Conservation (phyloP, 1,140 invertebrate genomes). For the Anoplophora glabripennis region DNA sequence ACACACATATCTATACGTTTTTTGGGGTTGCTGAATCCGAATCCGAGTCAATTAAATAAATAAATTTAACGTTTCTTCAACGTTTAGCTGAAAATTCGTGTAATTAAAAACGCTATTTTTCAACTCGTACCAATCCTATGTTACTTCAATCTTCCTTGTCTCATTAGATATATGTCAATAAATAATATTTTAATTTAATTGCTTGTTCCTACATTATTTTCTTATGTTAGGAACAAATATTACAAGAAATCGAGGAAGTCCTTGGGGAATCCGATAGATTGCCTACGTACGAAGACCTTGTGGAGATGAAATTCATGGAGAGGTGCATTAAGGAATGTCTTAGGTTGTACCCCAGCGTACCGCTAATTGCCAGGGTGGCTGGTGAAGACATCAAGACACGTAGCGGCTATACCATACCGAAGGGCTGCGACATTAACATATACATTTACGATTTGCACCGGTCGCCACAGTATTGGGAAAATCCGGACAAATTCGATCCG, state of each 20-base stretch:
- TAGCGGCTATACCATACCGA: slow-evolving; percentile 26
- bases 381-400: slow-evolving; percentile 53
- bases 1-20: too few relatives aligned
- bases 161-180: too few relatives aligned
- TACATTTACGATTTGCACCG: slow-evolving; percentile 14
- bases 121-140: too few relatives aligned
- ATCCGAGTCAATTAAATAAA: too few relatives aligned
- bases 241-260: slow-evolving; percentile 63
- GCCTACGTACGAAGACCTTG: slow-evolving; percentile 61
- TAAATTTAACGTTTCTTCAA: too few relatives aligned
- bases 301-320: slow-evolving; percentile 70
- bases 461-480: slow-evolving; percentile 22
- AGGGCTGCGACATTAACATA: not conserved
- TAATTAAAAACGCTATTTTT: too few relatives aligned
- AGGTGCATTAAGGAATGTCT: slow-evolving; percentile 63
- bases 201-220: too few relatives aligned
- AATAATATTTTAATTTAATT: too few relatives aligned
- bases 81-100: too few relatives aligned
- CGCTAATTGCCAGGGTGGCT: slow-evolving; percentile 59
- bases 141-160: too few relatives aligned
- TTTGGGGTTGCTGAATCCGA: too few relatives aligned
- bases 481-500: slow-evolving; percentile 66
- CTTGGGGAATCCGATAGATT: slow-evolving; percentile 51
- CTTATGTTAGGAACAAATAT: slow-evolving; percentile 55
- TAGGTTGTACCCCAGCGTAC: slow-evolving; percentile 66